phyloP scores from a whole-genome alignment of 2,113 vertebrate species.

The Hyperopisus bebe region DNA sequence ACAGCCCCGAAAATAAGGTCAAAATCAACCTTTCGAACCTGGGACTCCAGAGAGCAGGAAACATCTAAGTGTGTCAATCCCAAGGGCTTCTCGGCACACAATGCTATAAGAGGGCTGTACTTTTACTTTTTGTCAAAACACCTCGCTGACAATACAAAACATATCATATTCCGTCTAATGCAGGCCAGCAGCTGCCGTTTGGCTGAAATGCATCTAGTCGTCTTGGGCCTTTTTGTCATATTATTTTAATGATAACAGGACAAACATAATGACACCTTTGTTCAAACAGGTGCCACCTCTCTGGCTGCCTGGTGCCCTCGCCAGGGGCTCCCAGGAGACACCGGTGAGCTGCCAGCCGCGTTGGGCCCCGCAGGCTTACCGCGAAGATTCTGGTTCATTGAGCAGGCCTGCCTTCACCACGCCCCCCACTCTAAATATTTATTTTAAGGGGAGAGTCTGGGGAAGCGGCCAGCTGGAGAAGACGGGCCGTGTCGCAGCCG shows the following conservation, averaged over 20 bases:
- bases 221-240: neutral
- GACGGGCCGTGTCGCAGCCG: neutral
- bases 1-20: neutral
- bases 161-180: neutral
- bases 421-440: conserved; percentile 8
- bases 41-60: neutral
- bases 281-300: neutral
- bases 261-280: neutral
- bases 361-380: neutral
- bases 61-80: neutral
- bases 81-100: neutral
- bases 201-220: neutral
- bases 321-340: neutral
- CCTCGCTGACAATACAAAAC: neutral
- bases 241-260: neutral
- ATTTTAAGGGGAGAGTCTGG: neutral
- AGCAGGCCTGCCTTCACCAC: neutral
- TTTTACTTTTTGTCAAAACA: neutral
- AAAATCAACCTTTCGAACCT: neutral
- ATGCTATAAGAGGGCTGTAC: neutral
- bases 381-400: neutral
- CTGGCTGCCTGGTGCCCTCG: neutral
- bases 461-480: neutral
- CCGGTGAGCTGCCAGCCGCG: neutral
- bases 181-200: neutral